Evolutionary conservation across 2,888 invertebrate species (phyloP), one percentile per base, ranked within the genome.

Genomic region (Sepioteuthis lessoniana): DNA sequence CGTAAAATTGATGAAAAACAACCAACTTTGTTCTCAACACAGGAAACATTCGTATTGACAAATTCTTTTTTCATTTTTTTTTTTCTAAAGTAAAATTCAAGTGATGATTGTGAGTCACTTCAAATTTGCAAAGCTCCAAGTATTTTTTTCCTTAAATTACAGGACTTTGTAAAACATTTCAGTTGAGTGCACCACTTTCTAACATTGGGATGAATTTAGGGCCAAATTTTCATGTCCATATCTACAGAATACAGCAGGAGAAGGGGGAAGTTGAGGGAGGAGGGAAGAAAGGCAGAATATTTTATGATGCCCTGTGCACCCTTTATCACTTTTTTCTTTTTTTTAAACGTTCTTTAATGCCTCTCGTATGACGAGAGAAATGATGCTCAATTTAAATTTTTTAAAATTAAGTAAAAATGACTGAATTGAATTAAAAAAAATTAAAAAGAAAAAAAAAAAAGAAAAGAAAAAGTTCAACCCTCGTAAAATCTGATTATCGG

Each of bases 351-450:
- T 76, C n/a, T 13, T n/a, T n/a, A 76, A n/a, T 76, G n/a, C 13
- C 76, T 76, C 76, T 76, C 76, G n/a, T 76, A 76, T 76, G n/a
- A 76, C 76, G n/a, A 76, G 76, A 76, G 76, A 76, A 76, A 76
- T 35, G 16, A 76, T 76, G 4, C 31, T 4, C n/a, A 76, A 76
- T 76, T 76, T 35, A 60, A 76, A 76, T 76, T 76, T 31, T 55
- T 25, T 21, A 55, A 55, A 55, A 55, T 55, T 25, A 55, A 55
- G 55, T 55, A 55, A 55, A 55, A 55, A 55, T 55, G 55, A 21
- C 21, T 55, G 21, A 55, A 55, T 55, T 25, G 25, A 76, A 76
- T n/a, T n/a, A 76, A 76, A 76, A 60, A 42, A 42, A 42, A 42
- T 5, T 5, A 42, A 42, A 42, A 42, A 42, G 7, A 42, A 42